Percentiles rank a stretch among this genome's conserved stretches.
phyloP scores from a whole-genome alignment of 2,888 invertebrate species.

The Sepioteuthis lessoniana region DNA sequence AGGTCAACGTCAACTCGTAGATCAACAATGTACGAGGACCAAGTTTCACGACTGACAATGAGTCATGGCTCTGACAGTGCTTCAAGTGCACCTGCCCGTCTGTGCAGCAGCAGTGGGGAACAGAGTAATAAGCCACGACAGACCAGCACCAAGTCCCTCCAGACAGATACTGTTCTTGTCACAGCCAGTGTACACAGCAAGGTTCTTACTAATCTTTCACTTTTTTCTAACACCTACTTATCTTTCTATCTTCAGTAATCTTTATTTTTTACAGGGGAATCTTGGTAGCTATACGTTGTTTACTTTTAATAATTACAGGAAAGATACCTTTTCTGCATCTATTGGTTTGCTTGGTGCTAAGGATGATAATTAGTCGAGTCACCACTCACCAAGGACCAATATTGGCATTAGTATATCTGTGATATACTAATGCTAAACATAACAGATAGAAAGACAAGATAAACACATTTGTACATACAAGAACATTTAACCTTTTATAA shows the following conservation, averaged over 20 bases:
- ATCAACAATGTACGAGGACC: conserved; percentile 41
- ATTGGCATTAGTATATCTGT: too few species aligned
- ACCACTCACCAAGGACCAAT: too few species aligned
- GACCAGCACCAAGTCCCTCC: conserved; percentile 3
- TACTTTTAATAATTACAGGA: background rate
- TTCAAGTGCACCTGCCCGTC: conserved; percentile 39
- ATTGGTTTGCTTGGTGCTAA: too few species aligned
- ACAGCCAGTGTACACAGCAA: conserved; percentile 42
- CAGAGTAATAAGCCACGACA: background rate
- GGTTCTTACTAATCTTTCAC: background rate
- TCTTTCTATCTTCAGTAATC: background rate
- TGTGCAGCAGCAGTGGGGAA: background rate
- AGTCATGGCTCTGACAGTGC: conserved; percentile 36
- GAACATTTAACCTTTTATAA: too few species aligned
- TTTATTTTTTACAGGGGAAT: background rate
- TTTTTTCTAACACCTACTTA: background rate
- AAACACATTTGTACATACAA: too few species aligned
- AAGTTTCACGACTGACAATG: conserved; percentile 35
- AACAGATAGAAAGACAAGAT: too few species aligned
- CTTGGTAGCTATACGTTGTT: background rate
- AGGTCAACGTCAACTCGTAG: conserved; percentile 42
- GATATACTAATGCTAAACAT: too few species aligned
- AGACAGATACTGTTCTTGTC: background rate
- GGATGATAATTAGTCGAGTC: too few species aligned
- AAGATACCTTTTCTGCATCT: too few species aligned